A percentile compares a stretch with the other conserved stretches of the same genome.
phyloP scores from a whole-genome alignment of 2,888 invertebrate genomes.

The Sepiola atlantica region DNA sequence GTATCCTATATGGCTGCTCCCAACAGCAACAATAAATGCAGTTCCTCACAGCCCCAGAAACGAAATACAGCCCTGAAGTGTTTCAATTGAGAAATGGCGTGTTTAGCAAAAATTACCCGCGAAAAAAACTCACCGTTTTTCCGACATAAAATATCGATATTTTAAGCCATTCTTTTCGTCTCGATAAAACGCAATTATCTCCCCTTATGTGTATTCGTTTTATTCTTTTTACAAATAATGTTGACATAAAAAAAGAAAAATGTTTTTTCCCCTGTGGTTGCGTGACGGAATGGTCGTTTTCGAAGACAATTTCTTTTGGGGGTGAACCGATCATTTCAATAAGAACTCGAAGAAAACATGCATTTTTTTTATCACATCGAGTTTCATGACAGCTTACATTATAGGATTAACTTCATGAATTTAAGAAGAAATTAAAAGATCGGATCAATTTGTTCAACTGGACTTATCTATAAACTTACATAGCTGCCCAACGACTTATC shows the following conservation, averaged over 20 bases:
- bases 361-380: not conserved
- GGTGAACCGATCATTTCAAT: not conserved
- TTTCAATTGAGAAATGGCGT: constrained; percentile 32
- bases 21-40: not conserved
- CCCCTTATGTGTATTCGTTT: not conserved
- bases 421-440: not conserved
- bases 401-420: not conserved
- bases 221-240: no score
- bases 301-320: not conserved
- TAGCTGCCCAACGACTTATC: not conserved
- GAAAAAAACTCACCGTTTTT: not conserved
- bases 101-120: not conserved
- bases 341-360: no score
- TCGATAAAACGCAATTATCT: not conserved
- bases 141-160: not conserved
- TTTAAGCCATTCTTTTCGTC: not conserved
- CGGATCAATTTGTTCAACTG: not conserved
- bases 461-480: not conserved
- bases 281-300: not conserved
- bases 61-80: not conserved
- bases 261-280: not conserved
- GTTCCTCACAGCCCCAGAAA: constrained; percentile 8
- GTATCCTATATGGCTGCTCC: no score
- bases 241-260: not conserved
- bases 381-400: not conserved